These are phyloP conservation scores for Pyrrhia umbra DNA, from an alignment of 2,888 invertebrate species.

Conservation along the genomic window DNA sequence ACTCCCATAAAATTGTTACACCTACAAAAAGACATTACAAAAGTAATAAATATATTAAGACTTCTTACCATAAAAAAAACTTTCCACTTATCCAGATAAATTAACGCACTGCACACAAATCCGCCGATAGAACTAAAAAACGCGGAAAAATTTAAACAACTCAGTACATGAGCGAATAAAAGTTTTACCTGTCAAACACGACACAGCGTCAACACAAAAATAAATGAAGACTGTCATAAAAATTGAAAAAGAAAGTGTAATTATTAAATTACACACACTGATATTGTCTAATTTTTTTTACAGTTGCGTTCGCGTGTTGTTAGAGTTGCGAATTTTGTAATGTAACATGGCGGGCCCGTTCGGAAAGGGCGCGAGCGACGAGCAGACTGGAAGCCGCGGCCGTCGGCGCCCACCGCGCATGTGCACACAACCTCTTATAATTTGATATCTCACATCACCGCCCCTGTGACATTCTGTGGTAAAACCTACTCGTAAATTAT, in stretches of 20 bases:
- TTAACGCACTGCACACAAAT: slow-evolving; percentile 70
- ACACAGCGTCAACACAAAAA: slow-evolving; percentile 59
- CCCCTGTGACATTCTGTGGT: slow-evolving; percentile 86
- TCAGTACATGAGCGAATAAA: slow-evolving; percentile 61
- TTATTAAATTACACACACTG: slow-evolving; percentile 53
- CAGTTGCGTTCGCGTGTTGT: slow-evolving; percentile 69
- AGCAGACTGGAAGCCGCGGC: slow-evolving; percentile 82
- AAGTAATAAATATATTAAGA: slow-evolving; percentile 9
- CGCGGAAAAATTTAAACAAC: slow-evolving; percentile 65
- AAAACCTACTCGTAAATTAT: slow-evolving; percentile 87
- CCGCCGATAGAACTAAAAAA: slow-evolving; percentile 58
- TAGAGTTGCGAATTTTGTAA: slow-evolving; percentile 75
- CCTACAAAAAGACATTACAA: slow-evolving; percentile 13
- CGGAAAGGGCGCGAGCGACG: slow-evolving; percentile 76
- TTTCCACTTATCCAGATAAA: slow-evolving; percentile 67
- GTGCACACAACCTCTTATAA: slow-evolving; percentile 85
- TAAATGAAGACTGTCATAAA: slow-evolving; percentile 14
- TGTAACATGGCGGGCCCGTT: slow-evolving; percentile 77
- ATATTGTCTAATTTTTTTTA: slow-evolving; percentile 57
- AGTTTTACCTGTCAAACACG: slow-evolving; percentile 63
- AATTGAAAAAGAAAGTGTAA: slow-evolving; percentile 25
- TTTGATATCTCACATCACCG: slow-evolving; percentile 88
- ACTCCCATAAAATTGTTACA: slow-evolving; percentile 16
- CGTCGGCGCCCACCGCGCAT: slow-evolving; percentile 76
- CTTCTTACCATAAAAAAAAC: slow-evolving; percentile 65